phyloP scores from a whole-genome alignment of 2,888 invertebrate genomes.

The Lepidocyrtoides sp. region DNA sequence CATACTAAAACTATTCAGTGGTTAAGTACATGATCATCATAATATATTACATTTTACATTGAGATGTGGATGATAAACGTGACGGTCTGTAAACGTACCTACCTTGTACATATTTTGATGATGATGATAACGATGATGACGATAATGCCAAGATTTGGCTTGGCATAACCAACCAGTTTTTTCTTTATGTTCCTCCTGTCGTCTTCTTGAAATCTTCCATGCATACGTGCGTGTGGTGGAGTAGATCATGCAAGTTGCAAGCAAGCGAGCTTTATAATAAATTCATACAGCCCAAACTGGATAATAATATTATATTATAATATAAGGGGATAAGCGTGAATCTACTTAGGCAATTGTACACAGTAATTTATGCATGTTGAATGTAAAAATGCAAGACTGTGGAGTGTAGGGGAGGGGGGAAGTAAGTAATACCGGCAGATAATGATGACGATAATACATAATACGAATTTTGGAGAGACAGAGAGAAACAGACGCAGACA shows the following conservation, averaged over 20 bases:
- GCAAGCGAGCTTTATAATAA: too few species aligned
- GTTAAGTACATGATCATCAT: neutral
- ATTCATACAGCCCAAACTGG: neutral
- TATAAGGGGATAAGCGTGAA: neutral
- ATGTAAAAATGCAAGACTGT: too few species aligned
- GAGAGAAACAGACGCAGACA: slow-evolving; percentile 7
- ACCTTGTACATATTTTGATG: neutral
- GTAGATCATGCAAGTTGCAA: too few species aligned
- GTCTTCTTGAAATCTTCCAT: slow-evolving; percentile 16
- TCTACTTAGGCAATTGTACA: too few species aligned
- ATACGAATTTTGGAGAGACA: neutral
- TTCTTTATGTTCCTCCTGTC: slow-evolving; percentile 32
- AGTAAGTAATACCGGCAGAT: slow-evolving; percentile 13
- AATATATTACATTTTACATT: too few species aligned
- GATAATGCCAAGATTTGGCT: slow-evolving; percentile 28
- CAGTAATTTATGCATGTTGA: too few species aligned
- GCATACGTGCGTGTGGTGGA: neutral
- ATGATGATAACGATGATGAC: slow-evolving; percentile 18
- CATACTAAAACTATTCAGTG: neutral
- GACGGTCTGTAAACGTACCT: slow-evolving; percentile 7
- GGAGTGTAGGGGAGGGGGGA: too few species aligned
- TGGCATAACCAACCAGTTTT: slow-evolving; percentile 51
- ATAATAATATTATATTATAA: too few species aligned
- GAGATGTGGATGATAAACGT: slow-evolving; percentile 39
- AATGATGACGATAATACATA: neutral